Evolutionary conservation across 1,140 invertebrate genomes (phyloP), one percentile per base, ranked within the genome.

Genomic region (Epicauta chinensis): DNA sequence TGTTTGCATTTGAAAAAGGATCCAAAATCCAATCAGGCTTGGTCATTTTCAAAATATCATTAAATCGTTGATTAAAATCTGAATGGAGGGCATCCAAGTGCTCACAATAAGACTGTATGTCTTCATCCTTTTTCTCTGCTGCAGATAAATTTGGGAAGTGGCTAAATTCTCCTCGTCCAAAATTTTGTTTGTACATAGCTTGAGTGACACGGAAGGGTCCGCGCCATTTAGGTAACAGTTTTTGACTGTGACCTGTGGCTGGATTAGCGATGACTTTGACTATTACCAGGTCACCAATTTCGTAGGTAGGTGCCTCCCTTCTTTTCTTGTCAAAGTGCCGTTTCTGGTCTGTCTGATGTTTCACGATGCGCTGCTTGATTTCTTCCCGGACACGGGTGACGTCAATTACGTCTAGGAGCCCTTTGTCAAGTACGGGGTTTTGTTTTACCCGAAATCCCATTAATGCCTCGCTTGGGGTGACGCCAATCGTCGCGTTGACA

Each of bases 301-400:
- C n/a, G 30, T 36, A 40, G 47, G 3, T 11, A 6, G 11, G 15
- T 9, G 31, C 31, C n/a, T 48, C 2, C 11, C 32, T 16, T 38
- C 42, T 23, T 2, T n/a, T 36, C 42, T 16, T 12, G 29, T 51
- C 46, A 41, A 53, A 56, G 3, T 32, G 44, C 13, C 40, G 36
- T 32, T 56, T 53, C 48, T 53, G 55, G 17, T 40, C 11, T 13
- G 29, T n/a, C 39, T 56, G 55, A 36, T 47, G 6, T 40, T 52
- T 23, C 2, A 9, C 3, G 4, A 36, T 48, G 5, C 16, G 45
- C 12, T 10, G n/a, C 2, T 10, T 15, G 6, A 56, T 37, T 29
- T 37, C 15, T 17, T 40, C 3, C 34, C 55, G 55, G 4, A 56
- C 11, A 11, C 37, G 15, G 13, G 43, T 42, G 6, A 56, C 44